Base-by-base conservation (phyloP, 30 jellyfish, hydroid and myxozoan genomes). In the Haliclystus octoradiatus region DNA sequence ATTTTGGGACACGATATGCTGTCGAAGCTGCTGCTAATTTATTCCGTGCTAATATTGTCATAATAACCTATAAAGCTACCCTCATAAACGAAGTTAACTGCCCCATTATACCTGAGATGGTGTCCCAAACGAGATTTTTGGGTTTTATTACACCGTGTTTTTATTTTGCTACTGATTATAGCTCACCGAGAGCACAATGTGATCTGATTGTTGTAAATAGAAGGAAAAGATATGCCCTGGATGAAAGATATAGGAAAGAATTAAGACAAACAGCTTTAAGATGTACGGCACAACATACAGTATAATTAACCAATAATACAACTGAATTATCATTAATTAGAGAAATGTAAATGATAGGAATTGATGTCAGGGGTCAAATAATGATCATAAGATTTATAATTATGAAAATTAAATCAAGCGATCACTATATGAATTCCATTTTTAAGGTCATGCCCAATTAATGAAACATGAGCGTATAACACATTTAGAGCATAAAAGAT, bases 1-100 rank as follows among this genome's bases (percentile, higher is more conserved):
- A 28, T 3, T 80, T 70, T 33, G 93, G 93, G 50, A 70, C 50
- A 66, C 84, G 70, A 30, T 71, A 80, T 68, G 93, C 93, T 0
- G 71, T 80, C 33, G 93, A 81, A 2, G 93, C 93, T 2, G 93
- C 93, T 3, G 84, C 93, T 2, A 71, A 80, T 40, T 62, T 72
- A 0, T 80, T 80, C 49, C 62, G 70, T 7, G 77, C 63, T 1
- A 62, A 82, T 19, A 71, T 80, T 7, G 84, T 80, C 33, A 49
- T 80, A 3, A 65, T 80, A 12, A 81, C 63, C 50, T 80, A 82
- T 34, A 81, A 71, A 51, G 71, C 50, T 26, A 53, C 93, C 26
- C 71, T 24, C 27, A 69, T 69, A 62, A 73, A 78, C 22, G 93
- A 80, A 49, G 93, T 71, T 26, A 70, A 51, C 60, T 80, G 70